These are phyloP conservation scores for Cariama cristata DNA, from an alignment of 2,113 vertebrate genomes.

Conservation along the genomic window DNA sequence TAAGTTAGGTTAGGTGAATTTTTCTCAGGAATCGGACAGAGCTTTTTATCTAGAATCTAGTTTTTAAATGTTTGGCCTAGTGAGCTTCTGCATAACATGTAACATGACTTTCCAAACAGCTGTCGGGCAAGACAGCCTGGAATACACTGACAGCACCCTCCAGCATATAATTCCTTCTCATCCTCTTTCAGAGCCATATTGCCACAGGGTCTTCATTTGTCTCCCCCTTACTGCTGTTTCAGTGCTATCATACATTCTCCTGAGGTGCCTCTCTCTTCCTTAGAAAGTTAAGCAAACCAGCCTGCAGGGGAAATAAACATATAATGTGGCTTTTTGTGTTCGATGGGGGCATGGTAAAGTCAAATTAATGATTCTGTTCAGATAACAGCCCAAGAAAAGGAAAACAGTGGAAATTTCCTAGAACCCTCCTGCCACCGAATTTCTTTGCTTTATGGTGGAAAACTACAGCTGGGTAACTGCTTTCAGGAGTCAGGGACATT, in stretches of 20 bases:
- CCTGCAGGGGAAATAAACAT: conserved; percentile 32
- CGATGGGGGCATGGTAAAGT: background rate
- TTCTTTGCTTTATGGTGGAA: background rate
- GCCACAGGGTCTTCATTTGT: background rate
- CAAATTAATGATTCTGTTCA: background rate
- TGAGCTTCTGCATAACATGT: background rate
- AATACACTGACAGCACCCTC: background rate
- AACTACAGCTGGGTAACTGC: background rate
- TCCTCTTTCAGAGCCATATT: background rate
- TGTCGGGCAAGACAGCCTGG: background rate
- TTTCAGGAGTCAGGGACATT: background rate
- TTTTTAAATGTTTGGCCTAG: background rate
- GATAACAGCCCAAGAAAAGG: background rate
- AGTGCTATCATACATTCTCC: background rate
- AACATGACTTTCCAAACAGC: background rate
- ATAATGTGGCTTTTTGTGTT: background rate
- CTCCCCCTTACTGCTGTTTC: background rate
- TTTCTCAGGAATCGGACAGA: background rate
- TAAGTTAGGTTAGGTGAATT: background rate
- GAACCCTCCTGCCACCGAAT: background rate
- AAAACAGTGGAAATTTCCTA: conserved; percentile 22
- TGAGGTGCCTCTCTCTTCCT: background rate
- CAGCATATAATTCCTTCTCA: background rate
- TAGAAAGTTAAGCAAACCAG: conserved; percentile 3
- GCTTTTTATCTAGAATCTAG: background rate